Evolutionary conservation across 2,888 invertebrate species (phyloP).

Genomic region (Acanthoscelides obtectus): DNA sequence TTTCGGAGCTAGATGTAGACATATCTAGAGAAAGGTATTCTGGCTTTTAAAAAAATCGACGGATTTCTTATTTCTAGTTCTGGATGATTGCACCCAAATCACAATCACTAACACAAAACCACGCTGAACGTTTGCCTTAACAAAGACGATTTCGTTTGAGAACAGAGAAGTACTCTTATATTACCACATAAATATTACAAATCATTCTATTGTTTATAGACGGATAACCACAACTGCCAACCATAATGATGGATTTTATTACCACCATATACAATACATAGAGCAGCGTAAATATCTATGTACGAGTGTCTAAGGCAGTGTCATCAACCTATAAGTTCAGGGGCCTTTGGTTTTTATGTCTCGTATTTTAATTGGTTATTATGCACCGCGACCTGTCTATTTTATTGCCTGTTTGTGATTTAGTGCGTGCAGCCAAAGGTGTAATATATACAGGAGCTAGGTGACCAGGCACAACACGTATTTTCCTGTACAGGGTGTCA

Average conservation of each 20-base stretch:
- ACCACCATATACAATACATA: background rate
- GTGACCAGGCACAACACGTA: too few relatives aligned
- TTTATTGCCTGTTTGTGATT: background rate
- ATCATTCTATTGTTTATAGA: background rate
- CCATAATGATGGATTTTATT: background rate
- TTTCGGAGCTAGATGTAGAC: too few relatives aligned
- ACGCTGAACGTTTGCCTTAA: background rate
- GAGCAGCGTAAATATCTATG: background rate
- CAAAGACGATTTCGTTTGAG: background rate
- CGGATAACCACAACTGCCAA: background rate
- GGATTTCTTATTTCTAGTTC: background rate
- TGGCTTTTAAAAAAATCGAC: too few relatives aligned
- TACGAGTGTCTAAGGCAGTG: background rate
- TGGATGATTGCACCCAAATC: background rate
- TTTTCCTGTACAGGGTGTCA: too few relatives aligned
- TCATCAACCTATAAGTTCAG: background rate
- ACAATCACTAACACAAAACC: background rate
- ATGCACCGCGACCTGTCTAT: background rate
- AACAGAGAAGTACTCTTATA: background rate
- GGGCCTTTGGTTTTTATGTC: background rate
- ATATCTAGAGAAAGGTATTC: too few relatives aligned
- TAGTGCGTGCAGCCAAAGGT: background rate
- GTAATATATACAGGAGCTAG: background rate
- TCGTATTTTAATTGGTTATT: background rate
- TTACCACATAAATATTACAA: background rate